Conservation (phyloP, 2,888 invertebrate species). For the Latheticus oryzae region DNA sequence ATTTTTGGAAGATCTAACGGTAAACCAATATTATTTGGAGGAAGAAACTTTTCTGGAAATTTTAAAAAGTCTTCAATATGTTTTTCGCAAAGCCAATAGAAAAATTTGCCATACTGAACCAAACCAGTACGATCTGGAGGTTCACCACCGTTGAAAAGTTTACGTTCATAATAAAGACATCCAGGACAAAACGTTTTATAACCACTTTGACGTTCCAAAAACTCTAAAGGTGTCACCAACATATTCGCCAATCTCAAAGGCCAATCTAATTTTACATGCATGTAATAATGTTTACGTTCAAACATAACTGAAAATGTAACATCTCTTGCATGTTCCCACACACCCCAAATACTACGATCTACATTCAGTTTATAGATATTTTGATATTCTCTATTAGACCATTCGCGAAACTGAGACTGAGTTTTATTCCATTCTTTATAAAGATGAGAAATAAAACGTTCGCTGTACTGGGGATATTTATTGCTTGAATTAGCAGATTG, state of each 20-base stretch:
- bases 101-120: slow-evolving; percentile 68
- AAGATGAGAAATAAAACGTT: slow-evolving; percentile 64
- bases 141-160: slow-evolving; percentile 62
- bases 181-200: slow-evolving; percentile 71
- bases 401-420: slow-evolving; percentile 63
- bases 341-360: slow-evolving; percentile 69
- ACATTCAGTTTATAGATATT: slow-evolving; percentile 68
- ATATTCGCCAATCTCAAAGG: slow-evolving; percentile 68
- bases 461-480: slow-evolving; percentile 50
- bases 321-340: slow-evolving; percentile 65
- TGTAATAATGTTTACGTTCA: slow-evolving; percentile 69
- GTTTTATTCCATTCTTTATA: slow-evolving; percentile 65
- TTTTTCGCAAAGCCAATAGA: slow-evolving; percentile 73
- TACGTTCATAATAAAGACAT: slow-evolving; percentile 66
- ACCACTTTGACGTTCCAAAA: slow-evolving; percentile 66
- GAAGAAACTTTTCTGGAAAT: slow-evolving; percentile 65
- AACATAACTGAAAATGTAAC: slow-evolving; percentile 62
- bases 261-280: slow-evolving; percentile 64
- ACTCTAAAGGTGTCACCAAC: slow-evolving; percentile 70
- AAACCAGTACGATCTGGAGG: slow-evolving; percentile 70
- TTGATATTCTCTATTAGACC: slow-evolving; percentile 69
- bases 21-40: slow-evolving; percentile 59
- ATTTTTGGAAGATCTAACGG: slow-evolving; percentile 68
- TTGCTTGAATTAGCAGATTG: slow-evolving; percentile 45
- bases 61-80: slow-evolving; percentile 68